Evolutionary conservation across 2,797 vertebrate genomes (phyloP).

Genomic region (Hylomyscus alleni): DNA sequence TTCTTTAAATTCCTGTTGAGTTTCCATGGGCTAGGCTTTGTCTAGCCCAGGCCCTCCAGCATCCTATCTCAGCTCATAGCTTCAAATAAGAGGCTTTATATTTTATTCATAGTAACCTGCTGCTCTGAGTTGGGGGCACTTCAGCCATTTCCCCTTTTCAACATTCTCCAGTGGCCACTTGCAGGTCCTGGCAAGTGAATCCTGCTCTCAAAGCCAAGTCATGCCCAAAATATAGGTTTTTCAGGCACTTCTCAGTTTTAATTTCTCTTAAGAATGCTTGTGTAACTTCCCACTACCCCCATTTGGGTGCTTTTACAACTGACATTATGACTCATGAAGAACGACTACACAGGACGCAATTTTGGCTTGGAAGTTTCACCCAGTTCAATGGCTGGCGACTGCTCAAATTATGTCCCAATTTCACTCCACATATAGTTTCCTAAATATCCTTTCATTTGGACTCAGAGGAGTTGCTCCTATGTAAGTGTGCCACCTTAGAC

Average conservation of each 20-base stretch:
- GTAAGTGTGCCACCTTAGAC: conserved; percentile 5
- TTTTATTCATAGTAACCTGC: conserved; percentile 31
- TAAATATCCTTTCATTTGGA: conserved; percentile 49
- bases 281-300: neutral
- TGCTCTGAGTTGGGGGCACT: neutral
- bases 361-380: conserved; percentile 42
- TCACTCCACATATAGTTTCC: neutral
- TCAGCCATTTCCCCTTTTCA: neutral
- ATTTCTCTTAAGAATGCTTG: conserved; percentile 62
- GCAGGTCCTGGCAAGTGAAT: neutral
- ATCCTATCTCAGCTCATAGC: neutral
- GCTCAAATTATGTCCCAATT: neutral
- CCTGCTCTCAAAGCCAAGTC: neutral
- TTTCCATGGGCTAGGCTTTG: conserved; percentile 6
- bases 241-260: conserved; percentile 45
- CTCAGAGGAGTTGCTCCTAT: neutral
- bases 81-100: conserved; percentile 15
- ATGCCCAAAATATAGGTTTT: neutral
- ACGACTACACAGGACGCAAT: neutral
- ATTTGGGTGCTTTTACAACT: conserved; percentile 30
- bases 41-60: neutral
- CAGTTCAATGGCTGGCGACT: neutral
- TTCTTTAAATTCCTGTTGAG: conserved; percentile 25
- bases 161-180: neutral
- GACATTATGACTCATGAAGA: conserved; percentile 58